Base-by-base conservation (phyloP, 1,140 invertebrate species). In the Caenorhabditis tropicalis region DNA sequence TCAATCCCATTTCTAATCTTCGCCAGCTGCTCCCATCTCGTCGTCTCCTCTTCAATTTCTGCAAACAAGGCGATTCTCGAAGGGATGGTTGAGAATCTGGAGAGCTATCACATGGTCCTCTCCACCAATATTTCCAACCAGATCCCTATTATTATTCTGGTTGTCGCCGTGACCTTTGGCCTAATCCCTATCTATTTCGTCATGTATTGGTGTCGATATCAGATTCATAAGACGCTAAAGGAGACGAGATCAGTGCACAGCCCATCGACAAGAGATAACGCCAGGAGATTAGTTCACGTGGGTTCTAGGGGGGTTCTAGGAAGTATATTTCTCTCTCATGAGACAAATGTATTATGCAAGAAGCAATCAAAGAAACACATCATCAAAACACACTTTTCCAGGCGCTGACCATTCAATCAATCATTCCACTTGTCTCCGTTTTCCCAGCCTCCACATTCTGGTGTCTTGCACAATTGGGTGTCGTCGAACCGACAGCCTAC, bases 401-500 rank as follows among this genome's bases (percentile, higher is more conserved):
- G 65, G 65, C 65, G 7, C 65, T 74, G 36, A 74, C 65, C 33
- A 74, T 74, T n/a, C 65, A 74, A 74, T 74, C 65, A 39, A 74
- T 74, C 43, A 74, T 74, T 46, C 65, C 65, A 10, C 21, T 74
- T 33, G 65, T 74, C 36, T 74, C 65, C 65, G 36, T 74, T 2
- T 74, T 74, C 36, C 65, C 65, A 12, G 65, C 65, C 24, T 74
- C 65, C 3, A 27, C 29, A 27, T 74, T 74, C n/a, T 74, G 65
- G 65, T 74, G 65, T 15, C 65, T 74, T 21, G 27, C 65, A 12
- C 65, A 74, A 43, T 46, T 74, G 65, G 65, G 65, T 43, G 24
- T 74, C 3, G 65, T 74, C n/a, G 65, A 74, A 36, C 65, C 65
- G 43, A 24, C 65, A 21, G 36, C 36, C 9, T 74, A 74, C 65